phyloP scores from a whole-genome alignment of 2,113 vertebrate genomes.

The Donacobius atricapilla region DNA sequence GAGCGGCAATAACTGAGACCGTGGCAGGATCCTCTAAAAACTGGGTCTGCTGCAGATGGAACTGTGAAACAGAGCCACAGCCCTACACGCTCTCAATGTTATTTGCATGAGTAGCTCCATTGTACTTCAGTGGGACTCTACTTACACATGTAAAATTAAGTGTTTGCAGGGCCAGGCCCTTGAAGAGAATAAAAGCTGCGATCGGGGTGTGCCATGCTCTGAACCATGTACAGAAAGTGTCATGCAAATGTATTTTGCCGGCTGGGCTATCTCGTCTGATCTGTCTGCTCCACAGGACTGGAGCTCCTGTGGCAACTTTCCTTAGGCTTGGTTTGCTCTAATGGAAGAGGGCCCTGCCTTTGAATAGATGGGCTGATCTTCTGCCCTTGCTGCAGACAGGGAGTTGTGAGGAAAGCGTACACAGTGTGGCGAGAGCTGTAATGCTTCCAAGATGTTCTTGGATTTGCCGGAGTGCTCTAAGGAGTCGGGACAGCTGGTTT shows the following conservation, averaged over 20 bases:
- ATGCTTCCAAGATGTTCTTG: slow-evolving; percentile 39
- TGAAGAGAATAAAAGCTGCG: background rate
- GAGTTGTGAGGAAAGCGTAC: background rate
- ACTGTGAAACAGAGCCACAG: slow-evolving; percentile 2
- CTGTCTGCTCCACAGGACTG: background rate
- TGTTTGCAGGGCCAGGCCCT: slow-evolving; percentile 21
- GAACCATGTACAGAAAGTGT: background rate
- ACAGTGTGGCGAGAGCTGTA: background rate
- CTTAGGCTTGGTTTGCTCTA: background rate
- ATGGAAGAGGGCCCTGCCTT: background rate
- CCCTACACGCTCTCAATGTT: background rate
- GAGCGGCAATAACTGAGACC: background rate
- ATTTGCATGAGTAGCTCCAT: slow-evolving; percentile 54
- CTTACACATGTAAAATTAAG: slow-evolving; percentile 48
- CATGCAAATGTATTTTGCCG: slow-evolving; percentile 5
- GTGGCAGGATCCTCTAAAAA: slow-evolving; percentile 8
- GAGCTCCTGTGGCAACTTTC: slow-evolving; percentile 1
- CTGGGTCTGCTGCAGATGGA: slow-evolving; percentile 13
- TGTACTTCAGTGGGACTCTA: slow-evolving; percentile 47
- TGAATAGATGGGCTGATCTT: background rate
- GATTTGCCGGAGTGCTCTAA: background rate
- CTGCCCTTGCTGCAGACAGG: background rate
- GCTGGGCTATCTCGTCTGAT: background rate
- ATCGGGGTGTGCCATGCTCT: slow-evolving; percentile 24
- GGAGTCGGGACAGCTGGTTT: slow-evolving; percentile 4